phyloP scores from a whole-genome alignment of 2,797 vertebrate genomes.

The Spinus pinus region DNA sequence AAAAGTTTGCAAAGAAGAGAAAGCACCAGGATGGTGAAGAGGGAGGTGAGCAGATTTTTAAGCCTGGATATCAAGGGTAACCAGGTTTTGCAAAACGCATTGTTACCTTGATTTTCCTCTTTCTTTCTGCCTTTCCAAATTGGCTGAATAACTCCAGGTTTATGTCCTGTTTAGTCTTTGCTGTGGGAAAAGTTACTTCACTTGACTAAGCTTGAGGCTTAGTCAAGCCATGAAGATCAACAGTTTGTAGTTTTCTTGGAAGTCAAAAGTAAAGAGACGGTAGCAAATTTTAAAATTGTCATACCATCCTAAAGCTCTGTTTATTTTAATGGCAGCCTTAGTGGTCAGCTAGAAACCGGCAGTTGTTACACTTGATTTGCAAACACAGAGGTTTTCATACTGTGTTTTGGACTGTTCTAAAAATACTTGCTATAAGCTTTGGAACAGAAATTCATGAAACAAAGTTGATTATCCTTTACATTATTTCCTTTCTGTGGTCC shows the following conservation, averaged over 20 bases:
- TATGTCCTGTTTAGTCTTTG: neutral
- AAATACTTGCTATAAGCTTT: neutral
- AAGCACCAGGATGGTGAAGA: slow-evolving; percentile 51
- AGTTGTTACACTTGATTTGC: neutral
- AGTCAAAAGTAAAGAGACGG: neutral
- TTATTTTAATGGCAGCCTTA: neutral
- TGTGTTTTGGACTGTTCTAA: neutral
- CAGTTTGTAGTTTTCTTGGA: neutral
- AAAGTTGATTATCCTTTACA: neutral
- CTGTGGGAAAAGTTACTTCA: neutral
- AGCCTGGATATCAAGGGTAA: neutral
- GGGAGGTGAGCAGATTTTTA: slow-evolving; percentile 37
- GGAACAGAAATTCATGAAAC: neutral
- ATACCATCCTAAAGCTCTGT: neutral
- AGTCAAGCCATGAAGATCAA: neutral
- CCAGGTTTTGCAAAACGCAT: neutral
- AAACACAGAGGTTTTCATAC: neutral
- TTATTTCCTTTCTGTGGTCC: neutral
- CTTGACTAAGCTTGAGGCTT: neutral
- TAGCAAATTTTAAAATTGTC: neutral
- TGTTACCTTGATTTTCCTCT: neutral
- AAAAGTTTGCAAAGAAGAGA: slow-evolving; percentile 65
- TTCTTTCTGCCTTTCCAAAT: neutral
- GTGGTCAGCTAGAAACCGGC: neutral
- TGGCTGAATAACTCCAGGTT: neutral